Evolutionary conservation across 1,140 invertebrate species (phyloP), one percentile per base, ranked within the genome.

Genomic region (Maniola jurtina): DNA sequence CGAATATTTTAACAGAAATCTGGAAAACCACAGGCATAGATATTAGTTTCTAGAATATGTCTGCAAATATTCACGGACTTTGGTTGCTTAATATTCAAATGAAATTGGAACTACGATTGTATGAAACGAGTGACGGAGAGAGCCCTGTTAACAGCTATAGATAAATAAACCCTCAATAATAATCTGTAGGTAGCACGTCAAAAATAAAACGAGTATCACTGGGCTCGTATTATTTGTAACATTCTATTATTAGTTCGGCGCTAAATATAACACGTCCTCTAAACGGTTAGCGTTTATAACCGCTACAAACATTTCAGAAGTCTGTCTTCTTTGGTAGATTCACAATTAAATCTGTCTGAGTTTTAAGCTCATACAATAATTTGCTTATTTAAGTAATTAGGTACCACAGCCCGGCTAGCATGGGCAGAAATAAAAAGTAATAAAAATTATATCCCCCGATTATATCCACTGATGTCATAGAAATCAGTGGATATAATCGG

Each of bases 221-320:
- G 34, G 52, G 52, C 36, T 57, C 10, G 55, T 57, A 56, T 67
- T 56, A 67, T 67, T 67, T 61, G 65, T 61, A 67, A 48, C 65
- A 48, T 13, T 67, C 61, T 68, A 68, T 68, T 62, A 68, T 62
- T 58, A 68, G 66, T 40, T 35, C 14, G 40, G 62, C 56, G 47
- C 62, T 66, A 61, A 72, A 68, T 68, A 72, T 66, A 72, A 56
- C 62, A 38, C 66, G 70, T 65, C 70, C 66, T 68, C 70, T 67
- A 70, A 67, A 68, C 59, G 58, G 62, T 64, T 64, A 61, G 40
- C 52, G 62, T 68, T 68, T 67, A 72, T 54, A 72, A 63, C 62
- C 35, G 60, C 58, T 68, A 55, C 57, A 68, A 68, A 68, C 62
- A 66, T 68, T 64, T 65, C 65, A 52, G 68, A 72, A 72, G 50